Percentiles rank a stretch among this genome's conserved stretches.
phyloP scores from a whole-genome alignment of 2,797 vertebrate genomes.

The Tenualosa ilisha region DNA sequence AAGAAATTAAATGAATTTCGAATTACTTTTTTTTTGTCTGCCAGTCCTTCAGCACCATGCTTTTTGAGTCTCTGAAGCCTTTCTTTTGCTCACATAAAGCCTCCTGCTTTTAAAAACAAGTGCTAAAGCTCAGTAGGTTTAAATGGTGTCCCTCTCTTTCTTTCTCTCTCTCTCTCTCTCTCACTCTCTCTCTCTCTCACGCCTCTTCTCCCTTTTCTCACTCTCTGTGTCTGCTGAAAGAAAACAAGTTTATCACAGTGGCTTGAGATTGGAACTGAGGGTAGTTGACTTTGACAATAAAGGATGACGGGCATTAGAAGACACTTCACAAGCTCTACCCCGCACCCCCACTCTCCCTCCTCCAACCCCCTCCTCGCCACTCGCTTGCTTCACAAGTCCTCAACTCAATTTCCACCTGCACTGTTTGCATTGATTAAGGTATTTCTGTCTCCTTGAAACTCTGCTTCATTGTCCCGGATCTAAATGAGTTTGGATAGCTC shows the following conservation, averaged over 20 bases:
- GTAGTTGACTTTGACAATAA: slow-evolving; percentile 31
- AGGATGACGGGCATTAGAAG: slow-evolving; percentile 23
- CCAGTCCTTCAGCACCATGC: neutral
- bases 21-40: neutral
- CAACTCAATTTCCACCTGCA: slow-evolving; percentile 30
- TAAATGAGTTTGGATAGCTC: slow-evolving; percentile 38
- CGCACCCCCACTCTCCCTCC: neutral
- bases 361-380: neutral
- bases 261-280: slow-evolving; percentile 27
- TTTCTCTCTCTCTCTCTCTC: neutral
- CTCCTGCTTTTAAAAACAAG: neutral
- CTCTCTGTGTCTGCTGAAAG: neutral
- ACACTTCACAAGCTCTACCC: slow-evolving; percentile 25
- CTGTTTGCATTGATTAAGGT: slow-evolving; percentile 42
- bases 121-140: neutral
- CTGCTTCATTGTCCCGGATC: slow-evolving; percentile 26
- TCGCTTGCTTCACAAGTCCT: neutral
- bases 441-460: slow-evolving; percentile 33
- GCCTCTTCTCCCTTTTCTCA: neutral
- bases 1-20: neutral
- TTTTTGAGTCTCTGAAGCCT: neutral
- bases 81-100: neutral
- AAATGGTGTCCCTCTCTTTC: neutral
- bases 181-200: slow-evolving; percentile 1
- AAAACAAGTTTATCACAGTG: slow-evolving; percentile 23